Percentiles rank a stretch among this genome's conserved stretches.
Conservation (phyloP, 2,797 vertebrate genomes). For the Choloepus didactylus region DNA sequence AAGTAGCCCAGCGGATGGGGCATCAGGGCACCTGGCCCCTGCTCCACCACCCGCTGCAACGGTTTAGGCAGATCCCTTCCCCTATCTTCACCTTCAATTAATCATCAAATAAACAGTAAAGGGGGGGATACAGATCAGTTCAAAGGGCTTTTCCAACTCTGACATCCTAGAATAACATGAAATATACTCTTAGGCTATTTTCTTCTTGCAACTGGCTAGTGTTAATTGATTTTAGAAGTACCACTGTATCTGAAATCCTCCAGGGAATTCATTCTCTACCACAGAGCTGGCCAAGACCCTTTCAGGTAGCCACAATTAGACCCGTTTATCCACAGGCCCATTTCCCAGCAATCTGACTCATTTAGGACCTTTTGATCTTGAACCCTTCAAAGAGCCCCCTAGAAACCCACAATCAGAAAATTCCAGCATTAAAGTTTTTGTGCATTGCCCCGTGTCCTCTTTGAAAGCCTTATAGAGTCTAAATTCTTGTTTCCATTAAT, state of each 20-base stretch:
- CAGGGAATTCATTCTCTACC: slow-evolving; percentile 34
- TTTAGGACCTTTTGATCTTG: slow-evolving; percentile 64
- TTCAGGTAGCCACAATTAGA: slow-evolving; percentile 61
- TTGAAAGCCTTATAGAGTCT: neutral
- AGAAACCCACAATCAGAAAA: slow-evolving; percentile 10
- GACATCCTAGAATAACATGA: neutral
- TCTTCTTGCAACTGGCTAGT: neutral
- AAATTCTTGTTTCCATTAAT: slow-evolving; percentile 6
- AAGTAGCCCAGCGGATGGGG: neutral
- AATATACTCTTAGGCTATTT: neutral
- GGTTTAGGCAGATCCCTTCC: neutral
- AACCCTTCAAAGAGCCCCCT: slow-evolving; percentile 51
- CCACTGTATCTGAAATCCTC: neutral
- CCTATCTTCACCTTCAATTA: neutral
- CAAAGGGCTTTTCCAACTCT: neutral
- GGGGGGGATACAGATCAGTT: neutral
- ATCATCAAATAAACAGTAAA: slow-evolving; percentile 9
- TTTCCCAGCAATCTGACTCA: slow-evolving; percentile 73
- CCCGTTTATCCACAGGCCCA: slow-evolving; percentile 46
- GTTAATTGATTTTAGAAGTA: slow-evolving; percentile 37
- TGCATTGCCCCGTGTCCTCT: neutral
- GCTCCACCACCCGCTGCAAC: neutral
- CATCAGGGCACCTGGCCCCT: neutral
- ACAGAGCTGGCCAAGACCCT: neutral
- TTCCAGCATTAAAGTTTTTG: neutral